Evolutionary conservation across 2,797 vertebrate genomes (phyloP).

Genomic region (Pachyuromys duprasi): DNA sequence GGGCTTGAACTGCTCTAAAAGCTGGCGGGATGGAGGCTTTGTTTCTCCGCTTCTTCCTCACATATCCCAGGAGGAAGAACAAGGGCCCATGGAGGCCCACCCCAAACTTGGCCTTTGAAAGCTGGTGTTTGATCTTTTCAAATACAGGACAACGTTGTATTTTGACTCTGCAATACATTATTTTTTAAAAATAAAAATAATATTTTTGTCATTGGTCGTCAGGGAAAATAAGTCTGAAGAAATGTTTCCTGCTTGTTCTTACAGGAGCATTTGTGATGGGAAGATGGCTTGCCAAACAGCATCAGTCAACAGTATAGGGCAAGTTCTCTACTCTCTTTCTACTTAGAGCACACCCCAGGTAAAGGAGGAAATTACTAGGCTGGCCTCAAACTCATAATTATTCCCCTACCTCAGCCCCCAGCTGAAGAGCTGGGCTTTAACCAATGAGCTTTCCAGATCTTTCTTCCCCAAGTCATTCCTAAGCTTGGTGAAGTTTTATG

Average conservation of each 20-base stretch:
- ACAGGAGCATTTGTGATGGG: background rate
- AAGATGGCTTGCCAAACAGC: fast-evolving
- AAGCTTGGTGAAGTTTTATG: background rate
- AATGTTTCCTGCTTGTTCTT: background rate
- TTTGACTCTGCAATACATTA: background rate
- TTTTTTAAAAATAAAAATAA: background rate
- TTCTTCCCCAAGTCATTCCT: background rate
- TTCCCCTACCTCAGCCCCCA: background rate
- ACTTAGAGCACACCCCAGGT: background rate
- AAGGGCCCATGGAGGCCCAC: background rate
- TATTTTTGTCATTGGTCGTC: background rate
- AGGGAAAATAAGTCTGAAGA: background rate
- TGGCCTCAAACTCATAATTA: background rate
- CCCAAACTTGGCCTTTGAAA: background rate
- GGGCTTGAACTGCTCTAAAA: background rate
- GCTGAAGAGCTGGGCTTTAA: background rate
- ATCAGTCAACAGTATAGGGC: fast-evolving
- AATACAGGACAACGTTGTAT: background rate
- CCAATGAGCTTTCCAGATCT: background rate
- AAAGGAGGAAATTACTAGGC: background rate
- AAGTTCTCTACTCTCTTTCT: fast-evolving
- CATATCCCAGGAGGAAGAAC: fast-evolving
- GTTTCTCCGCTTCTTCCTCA: background rate
- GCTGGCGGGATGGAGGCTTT: background rate
- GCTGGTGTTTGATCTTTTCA: background rate